Percentiles rank a stretch among this genome's conserved stretches.
These are phyloP conservation scores for Lochmaea crataegi DNA, from an alignment of 2,888 invertebrate species.

Conservation along the genomic window DNA sequence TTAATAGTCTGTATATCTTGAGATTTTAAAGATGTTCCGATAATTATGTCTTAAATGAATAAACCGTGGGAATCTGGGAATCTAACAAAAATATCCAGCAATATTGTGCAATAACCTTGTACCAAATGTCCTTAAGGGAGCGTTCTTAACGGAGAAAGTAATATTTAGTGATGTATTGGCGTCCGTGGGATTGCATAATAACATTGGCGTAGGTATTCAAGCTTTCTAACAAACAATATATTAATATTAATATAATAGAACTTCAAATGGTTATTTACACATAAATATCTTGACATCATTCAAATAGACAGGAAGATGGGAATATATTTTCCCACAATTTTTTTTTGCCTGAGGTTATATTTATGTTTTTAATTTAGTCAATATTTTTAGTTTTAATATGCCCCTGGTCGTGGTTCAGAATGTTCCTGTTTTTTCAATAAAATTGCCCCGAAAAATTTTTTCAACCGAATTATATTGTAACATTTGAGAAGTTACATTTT, in stretches of 20 bases:
- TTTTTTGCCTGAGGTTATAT: too few species aligned
- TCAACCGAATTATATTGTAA: too few species aligned
- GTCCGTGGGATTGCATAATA: conserved; percentile 29
- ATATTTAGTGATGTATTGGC: conserved; percentile 32
- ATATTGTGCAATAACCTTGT: conserved; percentile 26
- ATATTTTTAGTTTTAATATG: too few species aligned
- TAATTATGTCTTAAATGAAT: neutral
- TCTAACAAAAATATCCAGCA: neutral
- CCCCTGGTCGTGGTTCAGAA: too few species aligned
- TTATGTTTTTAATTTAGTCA: too few species aligned
- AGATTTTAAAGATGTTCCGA: neutral
- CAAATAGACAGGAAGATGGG: too few species aligned
- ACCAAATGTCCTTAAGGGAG: conserved; percentile 34
- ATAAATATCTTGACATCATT: too few species aligned
- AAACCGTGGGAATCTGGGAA: conserved; percentile 2
- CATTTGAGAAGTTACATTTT: too few species aligned
- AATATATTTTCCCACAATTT: too few species aligned
- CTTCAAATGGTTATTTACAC: neutral
- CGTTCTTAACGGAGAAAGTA: conserved; percentile 33
- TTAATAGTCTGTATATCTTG: too few species aligned
- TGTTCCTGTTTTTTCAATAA: too few species aligned
- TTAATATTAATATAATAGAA: conserved; percentile 7
- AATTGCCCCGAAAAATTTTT: too few species aligned
- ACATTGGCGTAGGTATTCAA: conserved; percentile 7
- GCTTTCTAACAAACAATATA: neutral